Evolutionary conservation across 2,888 invertebrate genomes (phyloP).

Genomic region (Lamproptera curius): DNA sequence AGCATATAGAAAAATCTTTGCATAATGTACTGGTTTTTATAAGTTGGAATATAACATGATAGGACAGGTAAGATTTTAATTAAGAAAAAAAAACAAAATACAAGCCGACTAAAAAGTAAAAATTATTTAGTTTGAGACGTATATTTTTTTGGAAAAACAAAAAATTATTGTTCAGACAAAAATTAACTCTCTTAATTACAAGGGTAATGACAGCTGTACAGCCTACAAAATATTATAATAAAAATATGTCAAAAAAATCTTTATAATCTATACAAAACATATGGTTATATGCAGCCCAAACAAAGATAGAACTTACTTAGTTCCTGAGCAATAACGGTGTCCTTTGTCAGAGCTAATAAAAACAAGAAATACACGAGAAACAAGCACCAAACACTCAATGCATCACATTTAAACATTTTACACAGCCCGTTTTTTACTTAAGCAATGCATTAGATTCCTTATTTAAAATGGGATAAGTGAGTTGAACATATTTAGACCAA

Average conservation of each 20-base stretch:
- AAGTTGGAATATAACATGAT: too few relatives aligned
- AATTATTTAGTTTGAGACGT: background rate
- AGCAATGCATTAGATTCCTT: conserved; percentile 12
- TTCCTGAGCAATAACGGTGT: conserved; percentile 51
- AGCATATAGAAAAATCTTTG: too few relatives aligned
- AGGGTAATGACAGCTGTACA: background rate
- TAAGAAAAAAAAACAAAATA: too few relatives aligned
- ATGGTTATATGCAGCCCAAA: too few relatives aligned
- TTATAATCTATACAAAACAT: too few relatives aligned
- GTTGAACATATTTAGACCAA: conserved; percentile 28
- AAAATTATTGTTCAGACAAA: background rate
- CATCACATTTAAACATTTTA: conserved; percentile 58
- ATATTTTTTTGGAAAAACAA: background rate
- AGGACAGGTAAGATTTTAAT: too few relatives aligned
- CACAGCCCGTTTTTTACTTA: conserved; percentile 30
- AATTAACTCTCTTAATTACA: background rate
- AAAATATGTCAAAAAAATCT: background rate
- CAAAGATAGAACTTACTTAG: conserved; percentile 49
- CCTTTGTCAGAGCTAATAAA: conserved; percentile 62
- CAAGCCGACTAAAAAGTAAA: too few relatives aligned
- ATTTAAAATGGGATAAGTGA: conserved; percentile 23
- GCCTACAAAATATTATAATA: background rate
- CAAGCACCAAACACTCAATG: conserved; percentile 50
- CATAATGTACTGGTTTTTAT: too few relatives aligned
- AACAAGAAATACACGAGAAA: conserved; percentile 52